Conservation (phyloP, 2,113 vertebrate genomes). For the Tinamus guttatus region DNA sequence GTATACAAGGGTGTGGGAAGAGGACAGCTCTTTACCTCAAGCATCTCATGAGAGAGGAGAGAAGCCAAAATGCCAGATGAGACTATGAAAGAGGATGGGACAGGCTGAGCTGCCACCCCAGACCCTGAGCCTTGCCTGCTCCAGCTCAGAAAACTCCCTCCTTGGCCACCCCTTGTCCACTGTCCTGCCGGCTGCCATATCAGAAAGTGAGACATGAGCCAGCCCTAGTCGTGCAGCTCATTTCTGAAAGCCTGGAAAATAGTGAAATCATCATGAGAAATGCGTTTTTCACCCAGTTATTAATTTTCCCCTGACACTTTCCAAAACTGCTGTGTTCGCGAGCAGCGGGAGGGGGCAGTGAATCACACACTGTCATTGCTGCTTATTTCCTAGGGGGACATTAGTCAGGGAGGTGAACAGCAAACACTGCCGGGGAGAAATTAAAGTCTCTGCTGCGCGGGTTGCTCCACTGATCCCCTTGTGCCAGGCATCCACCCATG, state of each 20-base stretch:
- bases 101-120: background rate
- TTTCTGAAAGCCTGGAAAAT: constrained; percentile 12
- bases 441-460: background rate
- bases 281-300: background rate
- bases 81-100: background rate
- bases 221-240: background rate
- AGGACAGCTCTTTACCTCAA: background rate
- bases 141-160: background rate
- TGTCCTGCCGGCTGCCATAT: accelerated
- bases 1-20: background rate
- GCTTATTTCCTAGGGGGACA: background rate
- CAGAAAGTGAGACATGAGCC: background rate
- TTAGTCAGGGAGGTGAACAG: background rate
- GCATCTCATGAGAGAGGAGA: background rate
- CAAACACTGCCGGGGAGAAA: background rate
- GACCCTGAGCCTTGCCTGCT: background rate
- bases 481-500: background rate
- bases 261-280: background rate
- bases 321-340: background rate
- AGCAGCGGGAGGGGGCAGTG: background rate
- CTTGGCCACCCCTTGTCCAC: background rate
- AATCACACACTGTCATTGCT: background rate
- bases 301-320: constrained; percentile 19
- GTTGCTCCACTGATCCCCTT: background rate
- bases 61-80: background rate